Base-by-base conservation (phyloP, 2,797 vertebrate species). In the Setipinna tenuifilis region DNA sequence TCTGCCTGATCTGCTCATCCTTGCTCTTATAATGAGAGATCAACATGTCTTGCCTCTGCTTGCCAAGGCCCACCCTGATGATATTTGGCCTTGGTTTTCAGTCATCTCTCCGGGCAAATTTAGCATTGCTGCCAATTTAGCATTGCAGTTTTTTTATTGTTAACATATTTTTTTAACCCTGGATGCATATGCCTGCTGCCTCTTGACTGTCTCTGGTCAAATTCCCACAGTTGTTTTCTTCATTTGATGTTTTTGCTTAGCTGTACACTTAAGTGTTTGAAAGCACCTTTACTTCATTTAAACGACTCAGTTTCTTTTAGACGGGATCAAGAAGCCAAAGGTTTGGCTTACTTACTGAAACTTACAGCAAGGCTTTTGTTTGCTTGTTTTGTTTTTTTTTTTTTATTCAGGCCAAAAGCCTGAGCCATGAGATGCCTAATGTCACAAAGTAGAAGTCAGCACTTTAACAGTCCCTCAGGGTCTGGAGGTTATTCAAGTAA, bases 391-490 rank as follows among this genome's bases (percentile, higher is more conserved):
- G 35, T 41, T 41, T 41, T 41, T 41, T 41, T 41, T 41, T 41
- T 41, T 62, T 31, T 4, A 11, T 41, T 86, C 87, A 48, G n/a
- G 88, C 85, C 48, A 25, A 31, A 16, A 31, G 65, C 25, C 14
- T 31, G 12, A 17, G 65, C 28, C 65, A 71, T 31, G 65, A 31
- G 25, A 31, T 71, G 65, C 25, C 65, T 71, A 17, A 31, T 25
- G 65, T 14, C 28, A 14, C 28, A 16, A 10, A 71, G 12, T 28
- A 31, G 14, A 2, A 71, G 65, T 31, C 65, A 71, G 28, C 89
- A 85, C 62, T 84, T 92, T 84, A 80, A 5, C 85, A 48, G 85
- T 87, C 87, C 85, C 71, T 58, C 81, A 83, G 87, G 82, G 31
- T 31, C 31, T 31, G 3, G 65, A 71, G 35, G 31, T 78, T 35